Evolutionary conservation across 2,797 vertebrate species (phyloP).

Genomic region (Anabacerthia variegaticeps): DNA sequence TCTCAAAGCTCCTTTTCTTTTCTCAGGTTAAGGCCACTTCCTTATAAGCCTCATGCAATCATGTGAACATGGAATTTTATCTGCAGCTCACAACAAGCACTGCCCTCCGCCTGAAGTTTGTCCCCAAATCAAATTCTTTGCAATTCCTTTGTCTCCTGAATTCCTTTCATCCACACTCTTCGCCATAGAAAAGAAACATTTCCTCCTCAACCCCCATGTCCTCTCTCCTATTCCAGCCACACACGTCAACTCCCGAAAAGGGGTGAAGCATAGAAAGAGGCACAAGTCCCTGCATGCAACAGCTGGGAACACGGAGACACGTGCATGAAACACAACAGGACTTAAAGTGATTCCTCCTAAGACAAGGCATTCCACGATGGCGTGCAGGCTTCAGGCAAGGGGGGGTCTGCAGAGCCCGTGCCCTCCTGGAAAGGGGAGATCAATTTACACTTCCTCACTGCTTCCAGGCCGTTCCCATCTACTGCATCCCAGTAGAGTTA

Average conservation of each 20-base stretch:
- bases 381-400: not conserved
- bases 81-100: slow-evolving; percentile 34
- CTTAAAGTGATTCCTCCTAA: not conserved
- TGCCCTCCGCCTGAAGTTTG: slow-evolving; percentile 26
- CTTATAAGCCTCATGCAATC: slow-evolving; percentile 40
- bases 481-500: slow-evolving; percentile 24
- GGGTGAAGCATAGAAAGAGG: not conserved
- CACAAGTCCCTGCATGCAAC: slow-evolving; percentile 41
- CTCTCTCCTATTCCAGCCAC: not conserved
- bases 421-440: not conserved
- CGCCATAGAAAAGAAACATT: not conserved
- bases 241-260: not conserved
- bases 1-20: slow-evolving; percentile 3
- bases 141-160: slow-evolving; percentile 16
- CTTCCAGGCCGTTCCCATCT: not conserved
- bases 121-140: slow-evolving; percentile 3
- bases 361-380: not conserved
- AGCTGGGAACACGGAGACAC: slow-evolving; percentile 36
- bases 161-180: not conserved
- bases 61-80: slow-evolving; percentile 52
- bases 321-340: slow-evolving; percentile 26
- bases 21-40: slow-evolving; percentile 43
- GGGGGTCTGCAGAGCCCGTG: not conserved
- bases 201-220: not conserved
- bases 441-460: not conserved